Conservation (phyloP, 2,113 vertebrate species). For the Podiceps cristatus region DNA sequence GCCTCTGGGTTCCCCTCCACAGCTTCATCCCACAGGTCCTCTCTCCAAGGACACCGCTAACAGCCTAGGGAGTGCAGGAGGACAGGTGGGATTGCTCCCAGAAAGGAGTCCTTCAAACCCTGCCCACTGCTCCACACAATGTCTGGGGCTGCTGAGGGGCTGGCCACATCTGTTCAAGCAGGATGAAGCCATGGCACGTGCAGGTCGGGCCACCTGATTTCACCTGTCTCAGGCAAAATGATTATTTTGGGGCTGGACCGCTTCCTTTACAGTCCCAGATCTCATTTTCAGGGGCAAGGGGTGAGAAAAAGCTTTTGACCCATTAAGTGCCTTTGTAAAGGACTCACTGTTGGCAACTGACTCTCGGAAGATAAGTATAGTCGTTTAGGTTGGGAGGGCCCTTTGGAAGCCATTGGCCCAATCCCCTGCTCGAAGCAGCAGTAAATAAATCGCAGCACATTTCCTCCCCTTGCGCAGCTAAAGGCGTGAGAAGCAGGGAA, state of each 20-base stretch:
- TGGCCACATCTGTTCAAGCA: neutral
- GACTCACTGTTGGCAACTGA: neutral
- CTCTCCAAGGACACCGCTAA: neutral
- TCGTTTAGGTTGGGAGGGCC: neutral
- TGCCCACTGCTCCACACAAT: neutral
- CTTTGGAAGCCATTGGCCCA: conserved; percentile 11
- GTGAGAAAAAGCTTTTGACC: neutral
- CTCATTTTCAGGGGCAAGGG: neutral
- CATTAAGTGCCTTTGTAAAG: neutral
- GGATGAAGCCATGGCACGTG: fast-evolving
- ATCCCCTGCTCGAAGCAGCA: neutral
- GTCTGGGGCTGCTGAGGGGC: neutral
- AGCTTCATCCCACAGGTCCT: neutral
- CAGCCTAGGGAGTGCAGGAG: neutral
- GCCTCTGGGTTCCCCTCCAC: no score
- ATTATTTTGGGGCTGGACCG: neutral
- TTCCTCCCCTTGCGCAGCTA: neutral
- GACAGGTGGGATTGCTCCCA: fast-evolving
- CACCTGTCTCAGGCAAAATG: neutral
- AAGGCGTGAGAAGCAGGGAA: neutral
- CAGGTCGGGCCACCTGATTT: neutral
- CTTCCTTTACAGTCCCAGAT: neutral
- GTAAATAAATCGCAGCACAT: neutral
- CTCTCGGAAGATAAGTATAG: neutral
- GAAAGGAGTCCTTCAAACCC: neutral